phyloP scores from a whole-genome alignment of 37 sponge, comb jelly and placozoan species.

The Hexactinellida sp. region DNA sequence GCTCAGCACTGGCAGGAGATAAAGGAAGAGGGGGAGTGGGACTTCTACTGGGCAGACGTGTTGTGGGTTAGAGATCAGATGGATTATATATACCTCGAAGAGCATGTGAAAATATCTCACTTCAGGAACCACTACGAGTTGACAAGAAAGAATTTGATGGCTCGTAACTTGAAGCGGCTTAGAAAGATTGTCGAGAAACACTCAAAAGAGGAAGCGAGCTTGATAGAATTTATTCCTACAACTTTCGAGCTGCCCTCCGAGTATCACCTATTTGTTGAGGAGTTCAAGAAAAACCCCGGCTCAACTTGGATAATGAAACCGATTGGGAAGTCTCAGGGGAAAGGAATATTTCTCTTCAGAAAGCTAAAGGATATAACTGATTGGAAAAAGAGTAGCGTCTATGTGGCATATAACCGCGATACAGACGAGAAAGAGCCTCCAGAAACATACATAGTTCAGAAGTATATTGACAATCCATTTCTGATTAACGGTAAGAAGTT shows the following conservation, averaged over 20 bases:
- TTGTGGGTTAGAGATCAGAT: conserved; percentile 92
- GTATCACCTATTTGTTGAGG: conserved; percentile 97
- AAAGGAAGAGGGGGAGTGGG: conserved; percentile 89
- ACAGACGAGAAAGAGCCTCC: conserved; percentile 69
- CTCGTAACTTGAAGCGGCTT: conserved; percentile 78
- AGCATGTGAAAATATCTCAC: conserved; percentile 86
- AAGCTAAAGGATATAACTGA: conserved; percentile 97
- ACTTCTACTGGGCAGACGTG: conserved; percentile 97
- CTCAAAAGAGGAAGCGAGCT: conserved; percentile 55
- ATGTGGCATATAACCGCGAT: conserved; percentile 62
- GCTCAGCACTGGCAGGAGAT: conserved; percentile 86
- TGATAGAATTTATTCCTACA: conserved; percentile 91
- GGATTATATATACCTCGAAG: conserved; percentile 90
- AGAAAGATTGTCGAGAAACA: conserved; percentile 68
- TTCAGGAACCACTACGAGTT: conserved; percentile 98
- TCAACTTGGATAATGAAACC: conserved; percentile 99
- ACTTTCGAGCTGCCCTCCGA: conserved; percentile 97
- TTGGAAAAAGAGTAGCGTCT: conserved; percentile 70
- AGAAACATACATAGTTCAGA: conserved; percentile 93
- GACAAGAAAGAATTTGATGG: conserved; percentile 93
- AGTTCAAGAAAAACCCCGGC: conserved; percentile 83
- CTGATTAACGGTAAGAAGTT: conserved; percentile 95
- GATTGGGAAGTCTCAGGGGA: conserved; percentile 93
- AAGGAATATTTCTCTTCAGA: conserved; percentile 94
- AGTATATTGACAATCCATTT: conserved; percentile 89